Conservation (phyloP, 2,113 vertebrate species). For the Origma solitaria region DNA sequence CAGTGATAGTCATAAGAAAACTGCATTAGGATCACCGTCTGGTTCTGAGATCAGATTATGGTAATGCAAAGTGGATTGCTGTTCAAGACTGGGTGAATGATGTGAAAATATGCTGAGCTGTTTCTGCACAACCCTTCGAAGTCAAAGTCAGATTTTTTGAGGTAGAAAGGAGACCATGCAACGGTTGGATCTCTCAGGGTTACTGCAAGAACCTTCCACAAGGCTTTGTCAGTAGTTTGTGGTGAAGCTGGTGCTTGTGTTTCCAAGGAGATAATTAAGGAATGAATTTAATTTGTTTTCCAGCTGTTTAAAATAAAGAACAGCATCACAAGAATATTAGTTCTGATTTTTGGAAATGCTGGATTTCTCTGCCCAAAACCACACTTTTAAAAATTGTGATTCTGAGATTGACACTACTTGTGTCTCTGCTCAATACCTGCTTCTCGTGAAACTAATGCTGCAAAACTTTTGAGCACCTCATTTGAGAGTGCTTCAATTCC, state of each 20-base stretch:
- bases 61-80: not conserved
- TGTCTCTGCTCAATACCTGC: not conserved
- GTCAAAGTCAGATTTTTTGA: not conserved
- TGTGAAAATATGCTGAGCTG: not conserved
- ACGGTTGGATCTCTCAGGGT: not conserved
- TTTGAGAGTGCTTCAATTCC: not conserved
- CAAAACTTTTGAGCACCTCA: not conserved
- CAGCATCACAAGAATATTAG: not conserved
- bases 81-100: not conserved
- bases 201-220: not conserved
- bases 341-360: not conserved
- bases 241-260: not conserved
- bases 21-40: not conserved
- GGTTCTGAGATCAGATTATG: not conserved
- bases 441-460: not conserved
- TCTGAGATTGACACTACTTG: not conserved
- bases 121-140: not conserved
- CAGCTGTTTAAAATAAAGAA: not conserved
- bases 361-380: not conserved
- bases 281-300: not conserved
- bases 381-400: not conserved
- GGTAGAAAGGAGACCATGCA: not conserved
- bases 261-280: not conserved
- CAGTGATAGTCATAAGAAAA: not conserved
- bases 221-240: not conserved